phyloP scores from a whole-genome alignment of 2,113 vertebrate genomes.

The Paraplagusia blochii region DNA sequence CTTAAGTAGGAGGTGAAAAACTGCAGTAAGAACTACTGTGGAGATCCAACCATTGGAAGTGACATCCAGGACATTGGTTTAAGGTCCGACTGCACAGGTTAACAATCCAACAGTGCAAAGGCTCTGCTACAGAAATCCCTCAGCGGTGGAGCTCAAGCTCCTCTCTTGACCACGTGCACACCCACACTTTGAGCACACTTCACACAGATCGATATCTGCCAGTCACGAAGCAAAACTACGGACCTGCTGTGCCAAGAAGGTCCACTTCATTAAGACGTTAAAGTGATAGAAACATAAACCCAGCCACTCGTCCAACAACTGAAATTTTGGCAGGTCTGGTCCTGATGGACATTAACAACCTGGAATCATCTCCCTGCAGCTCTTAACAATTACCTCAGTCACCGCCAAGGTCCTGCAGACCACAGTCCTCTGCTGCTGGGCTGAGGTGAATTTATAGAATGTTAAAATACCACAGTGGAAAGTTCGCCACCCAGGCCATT shows the following conservation, averaged over 20 bases:
- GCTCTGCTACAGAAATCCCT: conserved; percentile 17
- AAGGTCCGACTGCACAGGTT: conserved; percentile 26
- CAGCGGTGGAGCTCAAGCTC: conserved; percentile 8
- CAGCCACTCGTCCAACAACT: conserved; percentile 12
- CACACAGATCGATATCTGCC: conserved; percentile 27
- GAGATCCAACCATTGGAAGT: no score
- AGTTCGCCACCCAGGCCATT: not conserved
- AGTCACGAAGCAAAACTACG: conserved; percentile 26
- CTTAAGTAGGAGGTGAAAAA: conserved; percentile 2
- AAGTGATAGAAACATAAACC: not conserved
- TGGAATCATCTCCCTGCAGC: not conserved
- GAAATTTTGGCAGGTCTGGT: not conserved
- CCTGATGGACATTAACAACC: not conserved
- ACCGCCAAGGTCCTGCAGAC: not conserved
- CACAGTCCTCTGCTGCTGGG: conserved; percentile 1
- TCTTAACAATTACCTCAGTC: not conserved
- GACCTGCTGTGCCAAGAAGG: not conserved
- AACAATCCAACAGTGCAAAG: conserved; percentile 25
- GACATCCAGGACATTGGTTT: not conserved
- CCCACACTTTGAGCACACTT: conserved; percentile 25
- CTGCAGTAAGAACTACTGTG: not conserved
- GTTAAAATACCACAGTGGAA: conserved; percentile 13
- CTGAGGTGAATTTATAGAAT: not conserved
- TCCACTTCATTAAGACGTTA: conserved; percentile 20
- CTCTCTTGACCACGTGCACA: conserved; percentile 19